These are phyloP conservation scores for Syngnathus floridae DNA, from an alignment of 2,113 vertebrate genomes.

Conservation along the genomic window DNA sequence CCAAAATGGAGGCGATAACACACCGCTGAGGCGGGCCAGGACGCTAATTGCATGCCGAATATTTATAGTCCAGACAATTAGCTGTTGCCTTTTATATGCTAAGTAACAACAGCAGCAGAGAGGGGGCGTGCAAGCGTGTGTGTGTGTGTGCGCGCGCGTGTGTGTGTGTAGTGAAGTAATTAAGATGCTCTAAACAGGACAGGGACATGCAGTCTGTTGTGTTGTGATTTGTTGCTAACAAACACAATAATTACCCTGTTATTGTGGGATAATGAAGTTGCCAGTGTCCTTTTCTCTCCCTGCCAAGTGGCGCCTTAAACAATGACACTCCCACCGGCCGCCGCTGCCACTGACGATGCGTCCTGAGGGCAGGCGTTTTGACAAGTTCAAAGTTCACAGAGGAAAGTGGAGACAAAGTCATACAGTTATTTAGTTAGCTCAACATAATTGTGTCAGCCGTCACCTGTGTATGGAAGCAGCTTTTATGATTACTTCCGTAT, in stretches of 20 bases:
- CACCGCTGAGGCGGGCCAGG: conserved; percentile 73
- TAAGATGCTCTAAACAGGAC: conserved; percentile 82
- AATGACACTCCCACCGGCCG: conserved; percentile 53
- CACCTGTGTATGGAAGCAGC: no score
- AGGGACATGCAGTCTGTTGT: conserved; percentile 80
- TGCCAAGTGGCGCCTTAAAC: conserved; percentile 68
- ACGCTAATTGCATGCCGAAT: conserved; percentile 77
- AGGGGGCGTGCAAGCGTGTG: conserved; percentile 28
- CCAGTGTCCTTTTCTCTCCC: conserved; percentile 67
- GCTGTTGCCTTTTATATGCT: conserved; percentile 79
- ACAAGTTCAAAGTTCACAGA: conserved; percentile 57
- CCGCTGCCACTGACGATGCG: conserved; percentile 27
- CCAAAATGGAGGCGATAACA: conserved; percentile 75
- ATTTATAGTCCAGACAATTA: conserved; percentile 83
- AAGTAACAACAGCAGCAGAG: conserved; percentile 75
- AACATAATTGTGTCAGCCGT: background rate
- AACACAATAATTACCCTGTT: conserved; percentile 80
- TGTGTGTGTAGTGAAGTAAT: conserved; percentile 65
- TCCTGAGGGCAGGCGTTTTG: conserved; percentile 27
- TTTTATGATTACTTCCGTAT: no score
- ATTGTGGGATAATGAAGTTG: conserved; percentile 80
- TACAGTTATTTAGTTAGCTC: background rate
- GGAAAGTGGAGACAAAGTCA: background rate
- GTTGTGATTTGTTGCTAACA: conserved; percentile 79
- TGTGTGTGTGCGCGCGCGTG: conserved; percentile 7